These are phyloP conservation scores for Augiades crinisus DNA, from an alignment of 2,888 invertebrate genomes.

Conservation along the genomic window DNA sequence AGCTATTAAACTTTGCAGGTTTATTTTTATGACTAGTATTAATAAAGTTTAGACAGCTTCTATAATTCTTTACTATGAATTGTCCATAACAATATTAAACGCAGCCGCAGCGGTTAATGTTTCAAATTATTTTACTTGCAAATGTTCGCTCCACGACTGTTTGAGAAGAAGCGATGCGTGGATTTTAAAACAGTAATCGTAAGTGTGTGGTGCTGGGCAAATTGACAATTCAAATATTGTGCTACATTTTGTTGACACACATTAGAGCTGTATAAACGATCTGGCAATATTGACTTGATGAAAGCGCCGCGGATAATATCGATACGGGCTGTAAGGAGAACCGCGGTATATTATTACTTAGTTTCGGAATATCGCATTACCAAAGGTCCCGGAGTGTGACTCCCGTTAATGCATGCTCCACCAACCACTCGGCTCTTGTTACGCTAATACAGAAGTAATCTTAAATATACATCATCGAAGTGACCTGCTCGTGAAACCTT, in stretches of 20 bases:
- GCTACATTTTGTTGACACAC: conserved; percentile 4
- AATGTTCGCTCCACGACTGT: neutral
- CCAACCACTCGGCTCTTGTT: conserved; percentile 62
- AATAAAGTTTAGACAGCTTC: conserved; percentile 18
- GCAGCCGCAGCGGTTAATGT: neutral
- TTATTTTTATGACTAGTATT: conserved; percentile 56
- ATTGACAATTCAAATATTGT: neutral
- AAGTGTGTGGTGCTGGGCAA: neutral
- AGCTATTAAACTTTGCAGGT: conserved; percentile 58
- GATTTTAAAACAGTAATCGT: neutral
- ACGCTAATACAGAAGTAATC: conserved; percentile 40
- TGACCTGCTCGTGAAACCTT: neutral
- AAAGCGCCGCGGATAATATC: conserved; percentile 18
- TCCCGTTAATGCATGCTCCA: conserved; percentile 70
- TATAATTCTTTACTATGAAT: too few relatives aligned
- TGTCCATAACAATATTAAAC: neutral
- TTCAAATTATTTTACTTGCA: neutral
- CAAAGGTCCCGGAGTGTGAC: conserved; percentile 63
- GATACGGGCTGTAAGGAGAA: conserved; percentile 26
- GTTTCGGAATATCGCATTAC: conserved; percentile 66
- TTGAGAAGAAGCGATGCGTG: neutral
- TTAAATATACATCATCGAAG: conserved; percentile 19
- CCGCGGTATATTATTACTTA: conserved; percentile 33
- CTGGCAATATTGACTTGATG: conserved; percentile 12
- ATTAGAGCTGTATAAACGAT: neutral